Evolutionary conservation across 2,113 vertebrate species (phyloP).

Genomic region (Poeciliopsis turrubarensis): DNA sequence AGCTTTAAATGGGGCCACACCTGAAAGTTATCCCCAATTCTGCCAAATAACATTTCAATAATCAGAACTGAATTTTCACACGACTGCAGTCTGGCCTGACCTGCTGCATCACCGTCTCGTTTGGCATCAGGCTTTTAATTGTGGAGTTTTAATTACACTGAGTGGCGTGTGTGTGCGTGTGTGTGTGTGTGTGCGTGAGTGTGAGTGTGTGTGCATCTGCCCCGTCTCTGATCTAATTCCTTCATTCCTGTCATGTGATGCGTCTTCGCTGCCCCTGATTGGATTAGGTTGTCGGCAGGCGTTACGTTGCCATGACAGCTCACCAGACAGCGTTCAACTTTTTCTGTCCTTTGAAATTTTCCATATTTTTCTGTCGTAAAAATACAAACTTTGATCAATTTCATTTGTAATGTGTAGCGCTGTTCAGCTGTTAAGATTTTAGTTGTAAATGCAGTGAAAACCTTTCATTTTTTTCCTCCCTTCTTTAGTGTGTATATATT

Average conservation of each 20-base stretch:
- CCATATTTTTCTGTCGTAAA: not conserved
- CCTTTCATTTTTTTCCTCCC: too few relatives aligned
- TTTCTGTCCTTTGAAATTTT: not conserved
- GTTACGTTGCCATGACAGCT: constrained; percentile 81
- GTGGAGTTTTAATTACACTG: constrained; percentile 70
- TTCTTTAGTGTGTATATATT: too few relatives aligned
- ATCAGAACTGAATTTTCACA: not conserved
- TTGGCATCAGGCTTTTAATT: constrained; percentile 72
- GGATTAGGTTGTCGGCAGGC: constrained; percentile 84
- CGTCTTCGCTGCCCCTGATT: constrained; percentile 79
- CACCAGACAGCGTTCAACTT: constrained; percentile 67
- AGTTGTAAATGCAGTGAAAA: too few relatives aligned
- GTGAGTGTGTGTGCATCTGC: constrained; percentile 78
- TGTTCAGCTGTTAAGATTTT: too few relatives aligned
- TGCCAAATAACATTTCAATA: not conserved
- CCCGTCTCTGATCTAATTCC: constrained; percentile 75
- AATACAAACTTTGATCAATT: too few relatives aligned
- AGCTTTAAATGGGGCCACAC: constrained; percentile 21
- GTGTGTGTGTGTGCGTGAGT: constrained; percentile 69
- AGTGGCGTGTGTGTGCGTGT: constrained; percentile 61
- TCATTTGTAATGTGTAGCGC: too few relatives aligned
- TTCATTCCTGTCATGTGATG: constrained; percentile 80
- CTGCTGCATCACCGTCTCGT: constrained; percentile 12
- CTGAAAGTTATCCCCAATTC: constrained; percentile 13
- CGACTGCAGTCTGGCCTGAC: not conserved